Base-by-base conservation (phyloP, 2,797 vertebrate species). In the Neosilurus mollespiculum region DNA sequence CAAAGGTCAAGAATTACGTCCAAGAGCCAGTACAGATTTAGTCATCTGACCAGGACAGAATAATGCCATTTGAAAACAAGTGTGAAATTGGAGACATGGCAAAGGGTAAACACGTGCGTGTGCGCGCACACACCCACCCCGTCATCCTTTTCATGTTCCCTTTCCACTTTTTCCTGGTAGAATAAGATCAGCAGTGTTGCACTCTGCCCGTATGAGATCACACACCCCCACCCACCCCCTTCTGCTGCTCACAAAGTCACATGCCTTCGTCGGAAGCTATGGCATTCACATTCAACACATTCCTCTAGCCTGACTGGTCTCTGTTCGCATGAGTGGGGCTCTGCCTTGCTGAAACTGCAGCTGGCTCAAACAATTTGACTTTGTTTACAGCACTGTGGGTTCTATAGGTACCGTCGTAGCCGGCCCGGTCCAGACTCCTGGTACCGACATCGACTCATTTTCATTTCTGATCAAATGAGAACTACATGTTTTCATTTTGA, bases 251-350 rank as follows among this genome's bases (percentile, higher is more conserved):
- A 82, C 83, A 76, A 84, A 94, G 93, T 95, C 94, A 94, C 94
- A 94, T 93, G 93, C 90, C 90, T 91, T 92, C 91, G 93, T 92
- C 92, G 92, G 8, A 94, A 94, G 92, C 91, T 84, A 87, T 92
- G 91, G 93, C 86, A 88, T 91, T 94, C 89, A 90, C 92, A 95
- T 95, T 94, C 93, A 93, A 94, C 94, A 93, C 94, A 95, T 95
- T 95, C 93, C 91, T 93, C 89, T 89, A 88, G 88, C 90, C 86
- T 90, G 92, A 86, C 92, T 90, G 89, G 89, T 87, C 91, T 92
- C 72, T 83, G 89, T 93, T 93, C 92, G 92, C 93, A 95, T 94
- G 93, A 94, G 91, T 87, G 87, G 84, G 89, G 87, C 83, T 89
- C 85, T 91, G 87, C 87, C 90, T 92, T 88, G 87, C 78, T 91